These are phyloP conservation scores for Pteropus rufus DNA, from an alignment of 2,797 vertebrate genomes.

Conservation along the genomic window DNA sequence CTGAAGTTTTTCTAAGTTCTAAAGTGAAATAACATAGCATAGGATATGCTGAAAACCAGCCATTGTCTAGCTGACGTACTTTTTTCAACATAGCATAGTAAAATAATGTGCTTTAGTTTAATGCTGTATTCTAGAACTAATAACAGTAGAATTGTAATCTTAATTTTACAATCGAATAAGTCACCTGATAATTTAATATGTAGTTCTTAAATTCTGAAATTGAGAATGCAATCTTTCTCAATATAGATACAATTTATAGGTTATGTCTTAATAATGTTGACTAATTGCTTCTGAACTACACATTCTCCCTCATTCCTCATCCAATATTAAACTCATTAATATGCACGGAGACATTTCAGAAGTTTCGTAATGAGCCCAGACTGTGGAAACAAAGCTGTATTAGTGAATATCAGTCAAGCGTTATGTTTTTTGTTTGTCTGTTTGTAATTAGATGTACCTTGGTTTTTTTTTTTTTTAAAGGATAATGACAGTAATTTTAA, in stretches of 20 bases:
- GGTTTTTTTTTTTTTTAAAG: neutral
- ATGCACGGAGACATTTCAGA: slow-evolving; percentile 41
- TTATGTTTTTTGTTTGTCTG: neutral
- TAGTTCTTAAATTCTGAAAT: slow-evolving; percentile 28
- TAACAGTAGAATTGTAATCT: neutral
- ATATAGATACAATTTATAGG: neutral
- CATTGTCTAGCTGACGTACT: neutral
- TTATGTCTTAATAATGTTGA: slow-evolving; percentile 25
- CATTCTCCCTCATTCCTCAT: neutral
- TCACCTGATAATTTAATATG: neutral
- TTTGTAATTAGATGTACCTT: no score
- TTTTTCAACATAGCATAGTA: neutral
- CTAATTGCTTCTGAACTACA: neutral
- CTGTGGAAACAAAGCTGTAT: slow-evolving; percentile 31
- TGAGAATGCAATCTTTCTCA: slow-evolving; percentile 8
- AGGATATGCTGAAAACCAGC: neutral
- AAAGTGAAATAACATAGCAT: neutral
- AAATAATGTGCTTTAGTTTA: neutral
- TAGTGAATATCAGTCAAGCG: neutral
- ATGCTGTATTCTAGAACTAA: neutral
- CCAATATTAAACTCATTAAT: slow-evolving; percentile 62
- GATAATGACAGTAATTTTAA: neutral
- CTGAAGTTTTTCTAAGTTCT: neutral
- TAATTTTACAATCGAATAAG: slow-evolving; percentile 7
- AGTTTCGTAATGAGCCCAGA: slow-evolving; percentile 40